These are phyloP conservation scores for Adrianichthys oophorus DNA, from an alignment of 2,797 vertebrate genomes.

Conservation along the genomic window DNA sequence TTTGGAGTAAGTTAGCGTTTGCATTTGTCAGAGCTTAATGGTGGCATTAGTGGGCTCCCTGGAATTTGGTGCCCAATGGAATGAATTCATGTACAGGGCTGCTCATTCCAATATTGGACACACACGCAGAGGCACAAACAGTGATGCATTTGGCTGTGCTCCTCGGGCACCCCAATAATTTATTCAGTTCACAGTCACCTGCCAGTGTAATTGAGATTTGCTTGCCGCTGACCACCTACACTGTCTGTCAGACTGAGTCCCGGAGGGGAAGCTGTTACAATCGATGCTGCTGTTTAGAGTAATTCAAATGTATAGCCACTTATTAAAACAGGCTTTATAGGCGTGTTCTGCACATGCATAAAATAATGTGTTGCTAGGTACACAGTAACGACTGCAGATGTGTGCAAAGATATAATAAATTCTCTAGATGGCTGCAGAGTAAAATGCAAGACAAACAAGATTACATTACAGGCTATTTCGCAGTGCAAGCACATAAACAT, in stretches of 20 bases:
- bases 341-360: constrained; percentile 32
- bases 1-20: constrained; percentile 66
- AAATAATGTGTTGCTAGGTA: constrained; percentile 29
- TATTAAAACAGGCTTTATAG: constrained; percentile 42
- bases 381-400: constrained; percentile 29
- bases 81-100: constrained; percentile 60
- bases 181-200: constrained; percentile 69
- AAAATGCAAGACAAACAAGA: constrained; percentile 24
- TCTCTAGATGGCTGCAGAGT: constrained; percentile 24
- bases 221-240: constrained; percentile 63
- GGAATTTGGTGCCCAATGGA: constrained; percentile 65
- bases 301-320: constrained; percentile 60
- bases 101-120: constrained; percentile 41
- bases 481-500: constrained; percentile 9
- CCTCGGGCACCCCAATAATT: constrained; percentile 49
- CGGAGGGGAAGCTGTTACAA: constrained; percentile 39
- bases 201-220: constrained; percentile 73
- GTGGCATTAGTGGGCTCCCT: constrained; percentile 65
- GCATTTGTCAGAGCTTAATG: constrained; percentile 73
- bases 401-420: constrained; percentile 28
- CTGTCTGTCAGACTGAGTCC: constrained; percentile 43
- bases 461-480: constrained; percentile 19
- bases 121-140: constrained; percentile 29
- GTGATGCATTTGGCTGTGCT: constrained; percentile 42
- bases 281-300: constrained; percentile 42